Percentiles rank a stretch among this genome's conserved stretches.
Evolutionary conservation across 2,113 vertebrate species (phyloP).

Genomic region (Gasterosteus aculeatus): DNA sequence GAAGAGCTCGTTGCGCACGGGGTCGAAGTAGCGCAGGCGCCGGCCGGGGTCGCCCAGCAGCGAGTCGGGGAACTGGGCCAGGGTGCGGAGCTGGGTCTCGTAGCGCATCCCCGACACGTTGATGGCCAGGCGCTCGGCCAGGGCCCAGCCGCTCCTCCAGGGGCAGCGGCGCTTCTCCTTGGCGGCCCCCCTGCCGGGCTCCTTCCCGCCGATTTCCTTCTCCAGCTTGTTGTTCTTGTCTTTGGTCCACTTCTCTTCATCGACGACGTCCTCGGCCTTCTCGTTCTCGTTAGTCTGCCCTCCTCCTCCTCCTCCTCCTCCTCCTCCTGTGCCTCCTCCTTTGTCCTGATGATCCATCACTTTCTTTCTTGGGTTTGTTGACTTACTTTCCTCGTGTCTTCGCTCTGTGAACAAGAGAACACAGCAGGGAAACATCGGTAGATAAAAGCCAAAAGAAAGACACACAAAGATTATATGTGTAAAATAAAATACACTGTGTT

Average conservation of each 20-base stretch:
- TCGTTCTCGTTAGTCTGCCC: constrained; percentile 28
- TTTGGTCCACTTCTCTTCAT: constrained; percentile 75
- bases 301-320: constrained; percentile 38
- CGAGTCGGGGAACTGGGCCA: constrained; percentile 86
- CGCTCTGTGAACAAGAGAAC: constrained; percentile 13
- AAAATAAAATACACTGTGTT: background rate
- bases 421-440: background rate
- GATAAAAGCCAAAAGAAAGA: background rate
- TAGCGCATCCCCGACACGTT: constrained; percentile 88
- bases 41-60: constrained; percentile 84
- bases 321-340: constrained; percentile 24
- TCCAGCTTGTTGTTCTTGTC: constrained; percentile 72
- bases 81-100: constrained; percentile 86
- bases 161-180: constrained; percentile 43
- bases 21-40: constrained; percentile 84
- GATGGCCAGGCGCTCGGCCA: constrained; percentile 79
- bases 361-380: constrained; percentile 23
- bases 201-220: constrained; percentile 60
- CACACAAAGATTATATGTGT: background rate
- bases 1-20: constrained; percentile 85
- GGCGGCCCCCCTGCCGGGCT: constrained; percentile 32
- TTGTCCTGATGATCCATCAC: constrained; percentile 74
- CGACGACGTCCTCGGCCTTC: constrained; percentile 46
- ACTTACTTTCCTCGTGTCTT: background rate
- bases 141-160: constrained; percentile 66